Evolutionary conservation across 1,140 invertebrate species (phyloP).

Genomic region (Wiebesia pumilae): DNA sequence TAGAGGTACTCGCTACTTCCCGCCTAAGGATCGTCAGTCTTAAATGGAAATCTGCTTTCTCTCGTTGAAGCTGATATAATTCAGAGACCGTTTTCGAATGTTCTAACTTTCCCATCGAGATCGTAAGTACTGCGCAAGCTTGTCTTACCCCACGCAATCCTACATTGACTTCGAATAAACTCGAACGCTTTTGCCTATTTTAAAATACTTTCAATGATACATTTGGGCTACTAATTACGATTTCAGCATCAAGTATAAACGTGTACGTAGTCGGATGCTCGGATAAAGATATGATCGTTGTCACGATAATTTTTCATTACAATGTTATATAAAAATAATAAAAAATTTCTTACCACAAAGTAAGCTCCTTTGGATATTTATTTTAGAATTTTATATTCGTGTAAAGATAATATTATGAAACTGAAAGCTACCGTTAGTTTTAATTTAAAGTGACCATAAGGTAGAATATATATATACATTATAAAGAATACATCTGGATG

Average conservation of each 20-base stretch:
- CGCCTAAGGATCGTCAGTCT: constrained; percentile 33
- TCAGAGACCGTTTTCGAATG: constrained; percentile 27
- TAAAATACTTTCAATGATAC: not conserved
- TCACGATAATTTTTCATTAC: too few relatives aligned
- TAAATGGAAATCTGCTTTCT: constrained; percentile 49
- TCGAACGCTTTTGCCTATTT: not conserved
- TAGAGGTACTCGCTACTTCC: not conserved
- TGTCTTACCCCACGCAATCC: not conserved
- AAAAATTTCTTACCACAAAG: too few relatives aligned
- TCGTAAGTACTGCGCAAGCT: constrained; percentile 12
- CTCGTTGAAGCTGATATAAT: constrained; percentile 39
- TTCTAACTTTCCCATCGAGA: constrained; percentile 27
- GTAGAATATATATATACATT: too few relatives aligned
- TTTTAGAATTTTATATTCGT: too few relatives aligned
- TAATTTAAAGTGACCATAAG: too few relatives aligned
- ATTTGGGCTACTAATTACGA: not conserved
- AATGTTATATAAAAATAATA: too few relatives aligned
- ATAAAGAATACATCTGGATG: too few relatives aligned
- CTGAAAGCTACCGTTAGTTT: too few relatives aligned
- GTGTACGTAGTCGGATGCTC: too few relatives aligned
- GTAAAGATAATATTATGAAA: too few relatives aligned
- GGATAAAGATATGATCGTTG: too few relatives aligned
- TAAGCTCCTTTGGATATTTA: too few relatives aligned
- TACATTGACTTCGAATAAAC: not conserved
- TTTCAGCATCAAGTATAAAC: not conserved